Conservation (phyloP, 2,888 invertebrate species). For the Holacanthella duospinosa region DNA sequence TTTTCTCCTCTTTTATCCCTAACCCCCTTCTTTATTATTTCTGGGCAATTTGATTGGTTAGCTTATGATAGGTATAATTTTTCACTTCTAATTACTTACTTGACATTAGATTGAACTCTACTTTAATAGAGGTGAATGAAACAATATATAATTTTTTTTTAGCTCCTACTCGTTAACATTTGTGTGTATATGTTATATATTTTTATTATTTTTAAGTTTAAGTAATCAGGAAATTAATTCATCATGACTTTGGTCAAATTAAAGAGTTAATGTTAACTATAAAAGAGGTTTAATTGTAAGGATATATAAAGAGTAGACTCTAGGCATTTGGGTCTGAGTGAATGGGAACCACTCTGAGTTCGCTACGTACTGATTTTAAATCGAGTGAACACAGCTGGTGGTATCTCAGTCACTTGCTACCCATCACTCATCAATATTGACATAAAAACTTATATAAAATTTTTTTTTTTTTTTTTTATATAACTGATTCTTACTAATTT, state of each 20-base stretch:
- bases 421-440: slow-evolving; percentile 20
- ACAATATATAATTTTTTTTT: too few relatives aligned
- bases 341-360: slow-evolving; percentile 97
- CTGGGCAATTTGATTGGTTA: too few relatives aligned
- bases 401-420: slow-evolving; percentile 75
- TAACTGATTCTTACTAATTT: too few relatives aligned
- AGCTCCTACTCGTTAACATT: too few relatives aligned
- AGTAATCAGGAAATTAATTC: neutral
- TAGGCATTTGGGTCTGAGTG: slow-evolving; percentile 49
- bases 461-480: neutral
- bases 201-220: neutral
- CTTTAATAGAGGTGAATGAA: slow-evolving; percentile 10
- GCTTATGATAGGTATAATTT: too few relatives aligned
- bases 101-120: too few relatives aligned
- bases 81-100: too few relatives aligned
- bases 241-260: neutral
- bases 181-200: too few relatives aligned
- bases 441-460: too few relatives aligned
- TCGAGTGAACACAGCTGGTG: slow-evolving; percentile 97
- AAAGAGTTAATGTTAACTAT: slow-evolving; percentile 10
- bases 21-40: too few relatives aligned
- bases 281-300: slow-evolving; percentile 3
- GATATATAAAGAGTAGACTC: neutral
- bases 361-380: slow-evolving; percentile 58
- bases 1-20: too few relatives aligned